A percentile compares a stretch with the other conserved stretches of the same genome.
These are phyloP conservation scores for Tonatia bakeri DNA, from an alignment of 2,113 vertebrate genomes.

Conservation along the genomic window DNA sequence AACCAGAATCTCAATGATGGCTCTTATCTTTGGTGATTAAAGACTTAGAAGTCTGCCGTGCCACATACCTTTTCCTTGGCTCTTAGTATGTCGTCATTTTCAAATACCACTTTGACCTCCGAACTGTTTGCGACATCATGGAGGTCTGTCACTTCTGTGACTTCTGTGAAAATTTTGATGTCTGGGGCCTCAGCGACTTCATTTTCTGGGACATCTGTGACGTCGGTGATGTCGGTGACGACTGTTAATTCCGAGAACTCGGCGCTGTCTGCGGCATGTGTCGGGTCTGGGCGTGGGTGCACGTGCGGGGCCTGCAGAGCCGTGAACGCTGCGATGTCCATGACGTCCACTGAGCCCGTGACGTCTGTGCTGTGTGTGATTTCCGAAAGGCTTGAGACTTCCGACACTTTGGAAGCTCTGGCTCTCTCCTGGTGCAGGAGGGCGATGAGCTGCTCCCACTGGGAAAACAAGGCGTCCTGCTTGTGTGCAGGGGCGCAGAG, in stretches of 20 bases:
- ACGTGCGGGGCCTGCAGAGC: not conserved
- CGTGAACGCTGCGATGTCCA: not conserved
- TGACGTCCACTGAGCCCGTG: conserved; percentile 42
- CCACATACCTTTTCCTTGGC: conserved; percentile 50
- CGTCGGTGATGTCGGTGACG: conserved; percentile 50
- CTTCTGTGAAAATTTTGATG: conserved; percentile 65
- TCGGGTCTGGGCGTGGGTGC: accelerated
- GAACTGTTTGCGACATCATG: not conserved
- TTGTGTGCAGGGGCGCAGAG: conserved; percentile 64
- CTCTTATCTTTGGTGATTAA: not conserved
- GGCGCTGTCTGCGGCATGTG: not conserved
- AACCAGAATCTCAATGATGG: not conserved
- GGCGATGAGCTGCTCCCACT: conserved; percentile 73
- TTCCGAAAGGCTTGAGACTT: conserved; percentile 52
- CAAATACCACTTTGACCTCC: conserved; percentile 39
- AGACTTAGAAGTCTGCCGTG: not conserved
- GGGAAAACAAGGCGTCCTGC: conserved; percentile 60
- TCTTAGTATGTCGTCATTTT: conserved; percentile 55
- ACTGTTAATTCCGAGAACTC: conserved; percentile 52
- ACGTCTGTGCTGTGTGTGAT: conserved; percentile 46
- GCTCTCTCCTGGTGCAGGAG: conserved; percentile 64
- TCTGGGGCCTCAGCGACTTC: conserved; percentile 43
- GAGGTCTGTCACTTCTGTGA: conserved; percentile 34
- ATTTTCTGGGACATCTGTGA: conserved; percentile 60
- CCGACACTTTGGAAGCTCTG: conserved; percentile 25